Evolutionary conservation across 1,140 invertebrate genomes (phyloP).

Genomic region (Samia ricini): DNA sequence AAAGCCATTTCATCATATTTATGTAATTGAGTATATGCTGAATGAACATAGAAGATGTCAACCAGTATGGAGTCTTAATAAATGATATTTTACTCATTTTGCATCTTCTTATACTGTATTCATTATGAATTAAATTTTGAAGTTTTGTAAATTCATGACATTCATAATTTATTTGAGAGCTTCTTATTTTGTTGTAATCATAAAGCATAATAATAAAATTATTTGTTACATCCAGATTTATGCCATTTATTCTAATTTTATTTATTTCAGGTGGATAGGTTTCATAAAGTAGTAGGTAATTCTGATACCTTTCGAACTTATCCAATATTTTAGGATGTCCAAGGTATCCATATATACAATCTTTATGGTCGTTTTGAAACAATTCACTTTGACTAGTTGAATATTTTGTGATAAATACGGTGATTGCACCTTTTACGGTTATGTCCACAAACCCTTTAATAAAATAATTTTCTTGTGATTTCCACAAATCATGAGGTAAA

Average conservation of each 20-base stretch:
- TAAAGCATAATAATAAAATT: slow-evolving; percentile 52
- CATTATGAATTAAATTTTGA: slow-evolving; percentile 39
- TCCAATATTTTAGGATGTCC: slow-evolving; percentile 18
- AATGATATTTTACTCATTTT: slow-evolving; percentile 16
- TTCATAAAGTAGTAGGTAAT: slow-evolving; percentile 28
- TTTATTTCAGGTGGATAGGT: slow-evolving; percentile 23
- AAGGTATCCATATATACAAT: slow-evolving; percentile 38
- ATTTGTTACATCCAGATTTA: slow-evolving; percentile 18
- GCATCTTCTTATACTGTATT: slow-evolving; percentile 20
- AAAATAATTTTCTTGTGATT: slow-evolving; percentile 34
- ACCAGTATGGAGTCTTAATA: slow-evolving; percentile 33
- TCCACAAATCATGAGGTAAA: slow-evolving; percentile 34
- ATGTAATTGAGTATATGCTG: slow-evolving; percentile 58
- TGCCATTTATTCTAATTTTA: slow-evolving; percentile 39
- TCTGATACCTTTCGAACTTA: slow-evolving; percentile 20
- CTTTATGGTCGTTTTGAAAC: slow-evolving; percentile 13
- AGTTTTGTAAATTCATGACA: slow-evolving; percentile 40
- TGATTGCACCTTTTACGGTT: slow-evolving; percentile 21
- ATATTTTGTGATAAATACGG: slow-evolving; percentile 47
- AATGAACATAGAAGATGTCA: slow-evolving; percentile 53
- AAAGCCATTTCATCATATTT: slow-evolving; percentile 51
- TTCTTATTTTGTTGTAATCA: slow-evolving; percentile 48
- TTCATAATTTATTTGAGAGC: slow-evolving; percentile 45
- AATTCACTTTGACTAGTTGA: slow-evolving; percentile 19
- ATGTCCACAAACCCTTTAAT: slow-evolving; percentile 39